Conservation (phyloP, 2,797 vertebrate species). For the Galago senegalensis region DNA sequence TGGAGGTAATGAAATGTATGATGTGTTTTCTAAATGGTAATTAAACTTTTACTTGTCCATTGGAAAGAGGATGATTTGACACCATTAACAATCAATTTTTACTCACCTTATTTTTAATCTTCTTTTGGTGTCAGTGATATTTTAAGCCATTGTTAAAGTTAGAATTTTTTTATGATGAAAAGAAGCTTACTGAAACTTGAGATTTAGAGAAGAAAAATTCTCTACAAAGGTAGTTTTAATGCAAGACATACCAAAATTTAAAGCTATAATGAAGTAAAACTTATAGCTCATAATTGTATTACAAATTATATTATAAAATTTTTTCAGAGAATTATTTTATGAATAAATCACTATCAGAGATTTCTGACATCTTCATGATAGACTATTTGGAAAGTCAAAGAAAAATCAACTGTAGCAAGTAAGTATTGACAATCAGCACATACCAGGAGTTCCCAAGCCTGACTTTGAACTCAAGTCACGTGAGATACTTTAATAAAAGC, state of each 20-base stretch:
- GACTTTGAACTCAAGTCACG: neutral
- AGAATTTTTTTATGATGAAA: conserved; percentile 2
- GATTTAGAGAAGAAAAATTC: conserved; percentile 36
- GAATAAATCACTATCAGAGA: conserved; percentile 7
- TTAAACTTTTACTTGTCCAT: conserved; percentile 41
- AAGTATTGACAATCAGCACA: neutral
- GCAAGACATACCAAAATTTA: conserved; percentile 30
- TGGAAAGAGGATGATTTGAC: conserved; percentile 63
- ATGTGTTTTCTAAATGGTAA: conserved; percentile 52
- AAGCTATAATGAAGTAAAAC: conserved; percentile 42
- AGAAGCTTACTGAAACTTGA: conserved; percentile 2
- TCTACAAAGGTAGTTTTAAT: neutral
- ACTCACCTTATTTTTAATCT: conserved; percentile 42
- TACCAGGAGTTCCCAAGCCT: neutral
- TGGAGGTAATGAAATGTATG: neutral
- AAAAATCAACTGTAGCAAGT: neutral
- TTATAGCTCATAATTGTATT: neutral
- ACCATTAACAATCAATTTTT: conserved; percentile 69
- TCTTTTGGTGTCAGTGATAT: neutral
- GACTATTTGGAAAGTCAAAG: conserved; percentile 55
- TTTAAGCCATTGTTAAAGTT: conserved; percentile 48
- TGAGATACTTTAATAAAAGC: neutral
- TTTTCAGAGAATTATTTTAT: conserved; percentile 40
- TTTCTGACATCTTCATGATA: neutral
- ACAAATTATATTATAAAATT: conserved; percentile 33